A percentile compares a stretch with the other conserved stretches of the same genome.
phyloP scores from a whole-genome alignment of 2,113 vertebrate genomes.

The Heloderma charlesbogerti region DNA sequence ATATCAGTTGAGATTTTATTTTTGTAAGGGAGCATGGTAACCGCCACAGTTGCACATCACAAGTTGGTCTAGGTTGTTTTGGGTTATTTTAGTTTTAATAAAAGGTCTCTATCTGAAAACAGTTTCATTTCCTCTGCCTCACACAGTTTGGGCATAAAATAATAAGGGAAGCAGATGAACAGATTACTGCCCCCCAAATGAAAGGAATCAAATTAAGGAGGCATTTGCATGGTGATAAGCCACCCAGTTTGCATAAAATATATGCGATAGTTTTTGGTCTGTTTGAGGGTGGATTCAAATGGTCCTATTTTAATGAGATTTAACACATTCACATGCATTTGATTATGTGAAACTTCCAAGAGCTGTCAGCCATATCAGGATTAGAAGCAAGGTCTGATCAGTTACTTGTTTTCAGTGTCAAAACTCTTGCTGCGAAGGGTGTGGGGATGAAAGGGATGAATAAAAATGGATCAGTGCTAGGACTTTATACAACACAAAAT shows the following conservation, averaged over 20 bases:
- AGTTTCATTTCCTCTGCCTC: conserved; percentile 78
- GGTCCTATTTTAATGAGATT: background rate
- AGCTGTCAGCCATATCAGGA: background rate
- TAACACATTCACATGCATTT: conserved; percentile 50
- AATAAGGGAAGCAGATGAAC: conserved; percentile 65
- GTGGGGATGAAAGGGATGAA: background rate
- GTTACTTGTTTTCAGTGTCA: background rate
- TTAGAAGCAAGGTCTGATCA: background rate
- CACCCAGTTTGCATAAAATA: conserved; percentile 58
- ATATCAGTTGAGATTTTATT: conserved; percentile 52
- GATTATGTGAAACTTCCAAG: background rate
- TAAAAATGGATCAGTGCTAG: background rate
- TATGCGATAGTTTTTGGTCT: conserved; percentile 39
- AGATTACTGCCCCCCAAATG: conserved; percentile 63
- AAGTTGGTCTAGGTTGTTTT: background rate
- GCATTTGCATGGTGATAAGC: conserved; percentile 43
- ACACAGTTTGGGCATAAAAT: conserved; percentile 60
- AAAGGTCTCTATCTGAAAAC: conserved; percentile 62
- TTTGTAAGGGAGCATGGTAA: conserved; percentile 10
- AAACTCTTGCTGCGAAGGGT: no score
- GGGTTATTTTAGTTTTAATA: conserved; percentile 34
- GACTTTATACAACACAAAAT: background rate
- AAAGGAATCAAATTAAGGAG: conserved; percentile 53
- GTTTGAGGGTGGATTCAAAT: conserved; percentile 29
- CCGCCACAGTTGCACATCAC: conserved; percentile 32